phyloP scores from a whole-genome alignment of 2,113 vertebrate species.

The Channa argus region DNA sequence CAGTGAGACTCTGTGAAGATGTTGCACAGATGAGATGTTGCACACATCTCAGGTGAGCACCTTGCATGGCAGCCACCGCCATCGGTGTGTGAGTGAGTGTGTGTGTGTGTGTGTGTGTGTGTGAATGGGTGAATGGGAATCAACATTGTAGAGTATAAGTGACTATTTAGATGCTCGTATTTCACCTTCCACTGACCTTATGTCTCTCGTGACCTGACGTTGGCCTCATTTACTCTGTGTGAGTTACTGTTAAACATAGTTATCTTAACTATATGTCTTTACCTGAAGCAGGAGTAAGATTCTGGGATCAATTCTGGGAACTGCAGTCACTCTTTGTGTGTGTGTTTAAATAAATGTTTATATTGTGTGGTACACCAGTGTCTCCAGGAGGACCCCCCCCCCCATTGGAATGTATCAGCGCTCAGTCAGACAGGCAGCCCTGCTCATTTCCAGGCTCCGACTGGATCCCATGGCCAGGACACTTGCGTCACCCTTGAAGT shows the following conservation, averaged over 20 bases:
- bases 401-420: constrained; percentile 53
- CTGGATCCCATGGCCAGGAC: constrained; percentile 26
- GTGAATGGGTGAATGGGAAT: no score
- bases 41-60: no score
- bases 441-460: constrained; percentile 46
- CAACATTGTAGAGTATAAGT: no score
- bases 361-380: constrained; percentile 41
- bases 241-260: no score
- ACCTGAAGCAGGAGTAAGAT: constrained; percentile 13
- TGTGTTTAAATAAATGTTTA: constrained; percentile 41
- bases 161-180: no score
- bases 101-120: no score
- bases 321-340: constrained; percentile 29
- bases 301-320: constrained; percentile 2
- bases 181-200: no score
- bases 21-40: neutral
- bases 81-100: no score
- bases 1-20: constrained; percentile 19
- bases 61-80: no score
- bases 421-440: constrained; percentile 41
- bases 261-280: neutral
- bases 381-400: constrained; percentile 54
- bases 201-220: no score
- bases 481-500: constrained; percentile 32
- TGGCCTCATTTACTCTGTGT: no score